These are phyloP conservation scores for Plagodis dolabraria DNA, from an alignment of 2,888 invertebrate genomes.

Conservation along the genomic window DNA sequence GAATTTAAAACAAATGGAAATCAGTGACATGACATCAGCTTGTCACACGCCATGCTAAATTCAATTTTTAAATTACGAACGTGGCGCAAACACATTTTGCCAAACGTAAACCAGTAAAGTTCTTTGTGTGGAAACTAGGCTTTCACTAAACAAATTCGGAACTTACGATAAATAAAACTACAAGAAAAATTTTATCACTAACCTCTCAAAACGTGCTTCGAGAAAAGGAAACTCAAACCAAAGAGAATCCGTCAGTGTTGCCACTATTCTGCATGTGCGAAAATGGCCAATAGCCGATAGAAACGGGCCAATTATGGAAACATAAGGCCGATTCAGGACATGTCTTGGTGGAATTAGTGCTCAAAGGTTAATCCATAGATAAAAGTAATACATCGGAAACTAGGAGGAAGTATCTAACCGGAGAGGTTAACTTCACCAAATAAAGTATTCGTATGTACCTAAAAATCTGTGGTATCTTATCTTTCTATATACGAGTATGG, in stretches of 20 bases:
- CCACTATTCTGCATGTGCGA: background rate
- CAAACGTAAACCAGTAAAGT: conserved; percentile 4
- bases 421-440: too few relatives aligned
- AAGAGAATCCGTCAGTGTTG: background rate
- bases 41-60: conserved; percentile 63
- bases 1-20: conserved; percentile 56
- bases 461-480: too few relatives aligned
- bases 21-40: conserved; percentile 33
- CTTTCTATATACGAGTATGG: too few relatives aligned
- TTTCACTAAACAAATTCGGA: background rate
- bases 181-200: conserved; percentile 37
- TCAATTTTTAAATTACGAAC: conserved; percentile 46
- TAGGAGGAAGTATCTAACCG: too few relatives aligned
- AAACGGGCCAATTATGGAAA: too few relatives aligned
- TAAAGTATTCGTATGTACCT: too few relatives aligned
- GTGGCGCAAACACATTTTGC: background rate
- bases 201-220: conserved; percentile 71
- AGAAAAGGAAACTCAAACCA: conserved; percentile 49
- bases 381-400: too few relatives aligned
- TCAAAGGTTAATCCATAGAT: too few relatives aligned
- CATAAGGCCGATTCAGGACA: too few relatives aligned
- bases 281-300: too few relatives aligned
- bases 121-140: background rate
- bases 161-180: conserved; percentile 7
- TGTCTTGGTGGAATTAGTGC: too few relatives aligned